phyloP scores from a whole-genome alignment of 2,888 invertebrate species.

The Perdita meconis region DNA sequence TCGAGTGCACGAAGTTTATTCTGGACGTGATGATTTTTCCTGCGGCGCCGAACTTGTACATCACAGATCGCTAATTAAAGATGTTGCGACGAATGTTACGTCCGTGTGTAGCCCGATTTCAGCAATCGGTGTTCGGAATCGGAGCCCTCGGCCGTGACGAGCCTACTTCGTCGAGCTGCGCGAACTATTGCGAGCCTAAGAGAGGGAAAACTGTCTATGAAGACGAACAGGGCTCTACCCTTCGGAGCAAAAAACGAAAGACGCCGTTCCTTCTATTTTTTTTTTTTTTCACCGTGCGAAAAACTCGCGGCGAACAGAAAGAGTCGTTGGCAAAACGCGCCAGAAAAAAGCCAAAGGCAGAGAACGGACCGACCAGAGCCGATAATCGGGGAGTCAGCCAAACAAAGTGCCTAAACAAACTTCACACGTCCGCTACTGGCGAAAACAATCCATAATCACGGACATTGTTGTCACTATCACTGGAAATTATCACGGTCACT shows the following conservation, averaged over 20 bases:
- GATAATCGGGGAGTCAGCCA: slow-evolving; percentile 47
- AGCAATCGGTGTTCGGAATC: slow-evolving; percentile 39
- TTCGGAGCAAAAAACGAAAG: slow-evolving; percentile 43
- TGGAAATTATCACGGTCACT: slow-evolving; percentile 59
- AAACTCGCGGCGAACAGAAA: slow-evolving; percentile 41
- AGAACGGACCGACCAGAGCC: slow-evolving; percentile 16
- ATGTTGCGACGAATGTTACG: slow-evolving; percentile 57
- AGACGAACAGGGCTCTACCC: slow-evolving; percentile 37
- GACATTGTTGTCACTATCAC: slow-evolving; percentile 76
- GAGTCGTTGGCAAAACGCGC: slow-evolving; percentile 19
- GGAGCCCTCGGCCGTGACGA: slow-evolving; percentile 38
- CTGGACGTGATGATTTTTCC: slow-evolving; percentile 84
- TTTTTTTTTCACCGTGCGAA: neutral
- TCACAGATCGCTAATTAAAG: slow-evolving; percentile 78
- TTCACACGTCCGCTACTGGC: slow-evolving; percentile 76
- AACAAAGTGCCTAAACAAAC: slow-evolving; percentile 46
- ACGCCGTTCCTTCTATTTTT: too few species aligned
- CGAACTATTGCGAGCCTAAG: slow-evolving; percentile 45
- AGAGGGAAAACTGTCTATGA: slow-evolving; percentile 49
- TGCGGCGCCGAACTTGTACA: slow-evolving; percentile 81
- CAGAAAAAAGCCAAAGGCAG: neutral
- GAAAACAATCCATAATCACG: slow-evolving; percentile 82
- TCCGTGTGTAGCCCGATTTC: slow-evolving; percentile 46
- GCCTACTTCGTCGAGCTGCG: slow-evolving; percentile 25
- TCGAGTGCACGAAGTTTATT: slow-evolving; percentile 90